Conservation (phyloP, 1,140 invertebrate species). For the Steinernema feltiae region DNA sequence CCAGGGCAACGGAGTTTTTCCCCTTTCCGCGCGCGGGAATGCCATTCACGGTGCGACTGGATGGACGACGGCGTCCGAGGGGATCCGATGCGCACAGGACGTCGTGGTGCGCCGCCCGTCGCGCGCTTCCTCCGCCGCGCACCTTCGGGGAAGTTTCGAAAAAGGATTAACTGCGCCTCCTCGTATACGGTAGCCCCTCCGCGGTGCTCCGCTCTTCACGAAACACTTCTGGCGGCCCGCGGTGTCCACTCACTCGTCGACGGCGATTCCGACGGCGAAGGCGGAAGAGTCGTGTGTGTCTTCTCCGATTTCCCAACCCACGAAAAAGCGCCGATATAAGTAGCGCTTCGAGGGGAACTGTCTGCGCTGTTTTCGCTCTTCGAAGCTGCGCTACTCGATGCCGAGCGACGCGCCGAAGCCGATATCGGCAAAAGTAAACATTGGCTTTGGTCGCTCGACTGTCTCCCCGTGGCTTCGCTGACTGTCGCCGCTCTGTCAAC, state of each 20-base stretch:
- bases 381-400: not conserved
- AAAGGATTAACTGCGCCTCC: not conserved
- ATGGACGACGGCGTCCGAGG: not conserved
- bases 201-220: not conserved
- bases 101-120: no score
- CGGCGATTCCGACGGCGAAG: not conserved
- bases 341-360: conserved; percentile 10
- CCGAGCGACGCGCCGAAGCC: not conserved
- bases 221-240: not conserved
- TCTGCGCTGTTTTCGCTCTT: not conserved
- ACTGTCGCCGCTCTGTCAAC: not conserved
- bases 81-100: no score
- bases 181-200: not conserved
- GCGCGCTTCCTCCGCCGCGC: no score
- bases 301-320: not conserved
- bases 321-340: conserved; percentile 7
- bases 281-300: conserved; percentile 7
- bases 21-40: not conserved
- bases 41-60: not conserved
- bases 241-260: not conserved
- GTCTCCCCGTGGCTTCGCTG: not conserved
- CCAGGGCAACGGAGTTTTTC: not conserved
- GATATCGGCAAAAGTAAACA: conserved; percentile 13
- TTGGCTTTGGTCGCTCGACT: not conserved
- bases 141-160: not conserved